Base-by-base conservation (phyloP, 2,888 invertebrate genomes). In the Andrena praecox region DNA sequence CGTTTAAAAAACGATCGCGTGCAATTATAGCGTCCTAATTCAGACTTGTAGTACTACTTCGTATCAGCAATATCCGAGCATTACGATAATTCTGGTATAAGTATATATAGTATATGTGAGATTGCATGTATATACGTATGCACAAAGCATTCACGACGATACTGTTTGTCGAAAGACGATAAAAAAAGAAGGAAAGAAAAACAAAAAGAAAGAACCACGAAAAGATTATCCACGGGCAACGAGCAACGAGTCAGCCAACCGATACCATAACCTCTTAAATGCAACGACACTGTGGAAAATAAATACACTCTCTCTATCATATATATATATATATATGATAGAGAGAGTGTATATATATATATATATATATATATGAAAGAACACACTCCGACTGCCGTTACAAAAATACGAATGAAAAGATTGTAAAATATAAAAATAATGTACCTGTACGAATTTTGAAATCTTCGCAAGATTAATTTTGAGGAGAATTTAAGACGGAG, bases 401-500 rank as follows among this genome's bases (percentile, higher is more conserved):
- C 20, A 16, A n/a, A 4, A 27, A 67, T 62, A 50, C 8, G 10
- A 54, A 2, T 8, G 12, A 31, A 20, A 56, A 12, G 33, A 76
- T 52, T 10, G 56, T 71, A 62, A 27, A n/a, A 60, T 52, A 56
- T 56, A 76, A 81, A 71, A 66, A 67, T 70, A 1, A 54, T 70
- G 72, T 90, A 90, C 90, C 91, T 90, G 88, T 82, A 71, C 77
- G 79, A 62, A 79, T 78, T 85, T 78, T 8, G 80, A 66, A 72
- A 70, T 85, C 84, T 88, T 85, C 84, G 78, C 71, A 68, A 68
- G 74, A 76, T 78, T 67, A 90, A 82, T 89, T 89, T 78, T 63
- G 70, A 74, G 54, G 42, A 67, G 73, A 60, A 75, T 69, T 72
- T 56, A 42, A 60, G 64, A 77, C 64, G 78, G 66, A 84, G 85